Percentiles rank a stretch among this genome's conserved stretches.
phyloP scores from a whole-genome alignment of 2,797 vertebrate species.

The Chelmon rostratus region DNA sequence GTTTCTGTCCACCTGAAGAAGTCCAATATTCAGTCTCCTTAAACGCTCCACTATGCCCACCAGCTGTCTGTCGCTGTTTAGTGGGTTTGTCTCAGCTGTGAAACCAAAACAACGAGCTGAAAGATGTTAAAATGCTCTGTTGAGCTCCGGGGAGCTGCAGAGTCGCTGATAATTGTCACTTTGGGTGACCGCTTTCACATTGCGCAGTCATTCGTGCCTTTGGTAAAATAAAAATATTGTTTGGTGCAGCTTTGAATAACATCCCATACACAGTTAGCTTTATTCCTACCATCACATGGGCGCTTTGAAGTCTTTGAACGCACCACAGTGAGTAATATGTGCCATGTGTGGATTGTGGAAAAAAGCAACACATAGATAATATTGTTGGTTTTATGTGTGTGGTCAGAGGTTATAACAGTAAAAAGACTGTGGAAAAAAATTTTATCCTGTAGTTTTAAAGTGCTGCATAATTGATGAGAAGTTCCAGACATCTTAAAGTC shows the following conservation, averaged over 20 bases:
- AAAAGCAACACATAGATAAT: neutral
- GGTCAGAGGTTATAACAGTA: neutral
- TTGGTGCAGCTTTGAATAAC: neutral
- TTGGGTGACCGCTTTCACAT: too few species aligned
- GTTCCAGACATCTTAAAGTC: constrained; percentile 25
- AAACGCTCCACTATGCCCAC: neutral
- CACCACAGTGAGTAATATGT: neutral
- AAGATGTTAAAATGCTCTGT: neutral
- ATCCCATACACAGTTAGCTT: too few species aligned
- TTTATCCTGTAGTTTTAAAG: constrained; percentile 8
- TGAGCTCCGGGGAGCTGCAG: neutral
- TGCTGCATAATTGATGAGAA: constrained; percentile 21
- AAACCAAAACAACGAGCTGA: neutral
- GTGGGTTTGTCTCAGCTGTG: too few species aligned
- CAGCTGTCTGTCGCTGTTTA: neutral
- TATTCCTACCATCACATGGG: too few species aligned
- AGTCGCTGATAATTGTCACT: neutral
- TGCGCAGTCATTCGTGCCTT: neutral
- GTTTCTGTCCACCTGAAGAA: neutral
- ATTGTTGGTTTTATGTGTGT: neutral
- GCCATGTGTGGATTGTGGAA: neutral
- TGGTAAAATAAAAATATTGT: neutral
- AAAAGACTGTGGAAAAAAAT: neutral
- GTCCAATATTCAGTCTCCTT: neutral
- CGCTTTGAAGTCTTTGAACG: neutral